phyloP scores from a whole-genome alignment of 2,888 invertebrate genomes.

The Dorcus hopei region DNA sequence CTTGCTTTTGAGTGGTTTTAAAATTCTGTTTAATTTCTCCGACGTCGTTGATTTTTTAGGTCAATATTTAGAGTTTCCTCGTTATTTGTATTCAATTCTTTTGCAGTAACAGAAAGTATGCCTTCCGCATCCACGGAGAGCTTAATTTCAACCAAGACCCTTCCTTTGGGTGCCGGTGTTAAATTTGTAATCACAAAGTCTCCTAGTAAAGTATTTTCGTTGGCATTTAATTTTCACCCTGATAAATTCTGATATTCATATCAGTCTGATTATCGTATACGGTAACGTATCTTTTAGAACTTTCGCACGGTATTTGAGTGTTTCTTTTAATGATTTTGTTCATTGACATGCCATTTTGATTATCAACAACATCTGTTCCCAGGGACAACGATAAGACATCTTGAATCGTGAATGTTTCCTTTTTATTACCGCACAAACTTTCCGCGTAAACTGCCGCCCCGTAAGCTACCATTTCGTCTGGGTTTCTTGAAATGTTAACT shows the following conservation, averaged over 20 bases:
- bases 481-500: too few relatives aligned
- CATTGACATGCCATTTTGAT: slow-evolving; percentile 18
- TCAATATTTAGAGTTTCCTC: neutral
- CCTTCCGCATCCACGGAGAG: slow-evolving; percentile 5
- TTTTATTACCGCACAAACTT: slow-evolving; percentile 20
- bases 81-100: neutral
- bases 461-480: too few relatives aligned
- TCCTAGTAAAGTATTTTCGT: slow-evolving; percentile 4
- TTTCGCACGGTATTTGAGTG: slow-evolving; percentile 21
- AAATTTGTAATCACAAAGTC: neutral
- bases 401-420: neutral
- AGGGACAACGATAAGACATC: neutral
- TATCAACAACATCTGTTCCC: slow-evolving; percentile 19
- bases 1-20: too few relatives aligned
- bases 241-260: slow-evolving; percentile 1
- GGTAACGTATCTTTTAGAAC: slow-evolving; percentile 9
- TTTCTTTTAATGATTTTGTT: slow-evolving; percentile 27
- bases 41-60: too few relatives aligned
- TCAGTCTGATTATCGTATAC: slow-evolving; percentile 21
- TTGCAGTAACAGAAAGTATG: neutral
- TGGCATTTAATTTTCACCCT: slow-evolving; percentile 5
- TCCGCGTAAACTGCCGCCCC: slow-evolving; percentile 32
- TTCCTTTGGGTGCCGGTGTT: neutral
- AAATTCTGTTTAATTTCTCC: too few relatives aligned
- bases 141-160: slow-evolving; percentile 1